Evolutionary conservation across 2,888 invertebrate genomes (phyloP).

Genomic region (Cepaea hortensis): DNA sequence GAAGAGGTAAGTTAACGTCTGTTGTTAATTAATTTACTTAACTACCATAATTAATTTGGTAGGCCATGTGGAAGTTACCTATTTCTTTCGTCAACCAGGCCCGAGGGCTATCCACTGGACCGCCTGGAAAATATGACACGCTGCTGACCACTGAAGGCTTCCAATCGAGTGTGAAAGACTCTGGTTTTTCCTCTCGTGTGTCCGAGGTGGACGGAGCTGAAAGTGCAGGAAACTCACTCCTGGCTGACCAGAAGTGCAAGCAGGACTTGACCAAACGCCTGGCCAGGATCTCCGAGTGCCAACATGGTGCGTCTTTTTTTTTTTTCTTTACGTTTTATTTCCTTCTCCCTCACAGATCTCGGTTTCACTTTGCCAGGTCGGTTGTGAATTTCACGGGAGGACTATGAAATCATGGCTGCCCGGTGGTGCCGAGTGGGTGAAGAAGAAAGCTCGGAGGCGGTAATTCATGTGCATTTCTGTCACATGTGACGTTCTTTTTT

Average conservation of each 20-base stretch:
- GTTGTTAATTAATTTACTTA: not conserved
- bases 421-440: no score
- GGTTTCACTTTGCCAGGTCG: not conserved
- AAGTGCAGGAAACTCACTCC: slow-evolving; percentile 27
- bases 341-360: not conserved
- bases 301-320: slow-evolving; percentile 46
- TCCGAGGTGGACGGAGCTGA: slow-evolving; percentile 52
- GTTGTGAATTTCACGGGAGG: no score
- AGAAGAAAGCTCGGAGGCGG: no score
- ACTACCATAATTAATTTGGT: slow-evolving; percentile 16
- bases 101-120: slow-evolving; percentile 44
- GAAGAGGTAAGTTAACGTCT: slow-evolving; percentile 36
- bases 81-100: slow-evolving; percentile 46
- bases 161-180: slow-evolving; percentile 44
- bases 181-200: slow-evolving; percentile 53
- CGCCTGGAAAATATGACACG: slow-evolving; percentile 30
- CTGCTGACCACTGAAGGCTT: slow-evolving; percentile 38
- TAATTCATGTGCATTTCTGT: no score
- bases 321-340: not conserved
- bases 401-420: no score
- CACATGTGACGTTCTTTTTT: no score
- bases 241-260: slow-evolving; percentile 2
- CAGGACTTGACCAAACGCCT: slow-evolving; percentile 41
- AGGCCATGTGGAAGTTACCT: slow-evolving; percentile 45
- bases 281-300: slow-evolving; percentile 48